Base-by-base conservation (phyloP, 92 coral and sea anemone genomes). In the Siderastrea radians region DNA sequence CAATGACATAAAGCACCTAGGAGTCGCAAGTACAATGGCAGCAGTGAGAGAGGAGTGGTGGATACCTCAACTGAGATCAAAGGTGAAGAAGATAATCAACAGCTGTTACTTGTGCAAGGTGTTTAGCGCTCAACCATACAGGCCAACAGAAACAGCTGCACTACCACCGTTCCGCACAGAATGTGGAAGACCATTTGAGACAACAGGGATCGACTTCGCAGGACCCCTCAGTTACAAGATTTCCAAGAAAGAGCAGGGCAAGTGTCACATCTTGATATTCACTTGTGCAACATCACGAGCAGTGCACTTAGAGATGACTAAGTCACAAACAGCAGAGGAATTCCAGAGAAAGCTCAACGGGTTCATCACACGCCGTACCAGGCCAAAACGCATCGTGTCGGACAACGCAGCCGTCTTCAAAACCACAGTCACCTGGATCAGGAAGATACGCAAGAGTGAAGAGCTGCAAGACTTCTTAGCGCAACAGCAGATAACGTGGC, bases 301-400 rank as follows among this genome's bases (percentile, higher is more conserved):
- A 1, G 77, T 85, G 5, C 90, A 85, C 17, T 80, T 89, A 12
- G 89, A 92, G 74, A 71, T 87, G 3, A 90, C 96, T 11, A 94
- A 91, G 81, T 66, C 93, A 0, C 96, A 91, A 14, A 84, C n/a
- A n/a, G n/a, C 89, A 51, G 91, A 94, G 43, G 96, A 90, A 74
- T 90, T 93, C 1, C 75, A 82, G 49, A 17, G 26, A 53, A 86
- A 91, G 68, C 68, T 86, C 16, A 60, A 14, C n/a, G 64, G 16
- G 4, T 60, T 14, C 3, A 60, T 60, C 1, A 3, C 64, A 15
- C 11, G 64, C 11, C 64, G 64, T 4, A 60, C 64, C 11, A 60
- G 64, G 14, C 64, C 64, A 3, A 38, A 83, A 69, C 58, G 88
- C 84, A 62, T 92, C 95, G 55, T 88, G 89, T 89, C 84, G 88